Percentiles rank a stretch among this genome's conserved stretches.
Evolutionary conservation across 2,888 invertebrate species (phyloP).

Genomic region (Heteromyza rotundicornis): DNA sequence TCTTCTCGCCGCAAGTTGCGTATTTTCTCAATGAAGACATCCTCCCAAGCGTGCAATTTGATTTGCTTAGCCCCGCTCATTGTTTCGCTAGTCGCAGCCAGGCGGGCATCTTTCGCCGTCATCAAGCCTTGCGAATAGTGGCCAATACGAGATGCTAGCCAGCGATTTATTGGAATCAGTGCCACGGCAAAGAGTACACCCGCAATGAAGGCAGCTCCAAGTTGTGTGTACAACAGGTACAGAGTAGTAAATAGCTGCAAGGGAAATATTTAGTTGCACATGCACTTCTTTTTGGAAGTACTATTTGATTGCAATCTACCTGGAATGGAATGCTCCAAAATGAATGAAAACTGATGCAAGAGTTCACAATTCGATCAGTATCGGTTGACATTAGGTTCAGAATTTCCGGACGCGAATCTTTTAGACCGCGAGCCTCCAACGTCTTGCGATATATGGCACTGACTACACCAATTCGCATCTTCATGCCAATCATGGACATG

Average conservation of each 20-base stretch:
- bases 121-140: slow-evolving; percentile 85
- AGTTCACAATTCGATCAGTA: slow-evolving; percentile 92
- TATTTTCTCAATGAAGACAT: slow-evolving; percentile 77
- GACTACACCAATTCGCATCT: slow-evolving; percentile 85
- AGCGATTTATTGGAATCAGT: slow-evolving; percentile 91
- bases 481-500: slow-evolving; percentile 82
- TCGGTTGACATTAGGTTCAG: slow-evolving; percentile 98
- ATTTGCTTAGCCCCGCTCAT: slow-evolving; percentile 87
- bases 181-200: slow-evolving; percentile 86
- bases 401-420: slow-evolving; percentile 78
- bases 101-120: slow-evolving; percentile 87
- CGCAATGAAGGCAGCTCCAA: slow-evolving; percentile 89
- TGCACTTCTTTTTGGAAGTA: too few species aligned
- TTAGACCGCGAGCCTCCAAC: slow-evolving; percentile 62
- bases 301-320: slow-evolving; percentile 18
- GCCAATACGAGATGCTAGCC: slow-evolving; percentile 88
- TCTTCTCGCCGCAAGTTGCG: slow-evolving; percentile 73
- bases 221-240: slow-evolving; percentile 83
- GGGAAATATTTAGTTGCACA: too few species aligned
- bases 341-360: slow-evolving; percentile 94
- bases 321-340: slow-evolving; percentile 90
- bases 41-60: slow-evolving; percentile 94
- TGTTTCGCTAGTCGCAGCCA: slow-evolving; percentile 86
- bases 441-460: slow-evolving; percentile 77
- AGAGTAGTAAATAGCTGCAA: slow-evolving; percentile 80